These are phyloP conservation scores for Xiphophorus couchianus DNA, from an alignment of 2,113 vertebrate species.

Conservation along the genomic window DNA sequence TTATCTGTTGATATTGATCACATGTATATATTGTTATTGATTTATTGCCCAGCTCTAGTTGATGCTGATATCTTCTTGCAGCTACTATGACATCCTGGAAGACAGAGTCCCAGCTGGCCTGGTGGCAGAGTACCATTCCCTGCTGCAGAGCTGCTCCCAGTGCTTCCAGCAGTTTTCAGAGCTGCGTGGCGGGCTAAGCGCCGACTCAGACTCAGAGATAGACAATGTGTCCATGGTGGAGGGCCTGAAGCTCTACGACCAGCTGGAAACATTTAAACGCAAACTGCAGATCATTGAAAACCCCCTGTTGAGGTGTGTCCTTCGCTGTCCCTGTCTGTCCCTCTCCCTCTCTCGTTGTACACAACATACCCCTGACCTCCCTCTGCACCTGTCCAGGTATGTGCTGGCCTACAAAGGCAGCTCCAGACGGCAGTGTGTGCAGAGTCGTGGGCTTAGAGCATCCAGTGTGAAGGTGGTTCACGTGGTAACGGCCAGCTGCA, in stretches of 20 bases:
- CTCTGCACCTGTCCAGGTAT: conserved; percentile 77
- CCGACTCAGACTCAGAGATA: conserved; percentile 83
- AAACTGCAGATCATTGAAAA: conserved; percentile 95
- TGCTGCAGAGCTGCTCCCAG: conserved; percentile 83
- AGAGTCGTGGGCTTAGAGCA: conserved; percentile 83
- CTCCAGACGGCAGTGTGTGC: conserved; percentile 76
- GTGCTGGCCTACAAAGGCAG: conserved; percentile 91
- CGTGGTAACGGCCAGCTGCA: conserved; percentile 84
- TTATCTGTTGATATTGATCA: too few relatives aligned
- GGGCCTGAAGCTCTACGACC: conserved; percentile 88
- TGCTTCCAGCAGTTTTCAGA: conserved; percentile 85
- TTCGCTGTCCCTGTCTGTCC: background rate
- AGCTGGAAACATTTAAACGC: conserved; percentile 88
- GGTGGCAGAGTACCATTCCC: conserved; percentile 84
- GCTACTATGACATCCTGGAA: conserved; percentile 93
- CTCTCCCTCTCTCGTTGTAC: accelerated
- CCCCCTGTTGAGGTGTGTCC: conserved; percentile 79
- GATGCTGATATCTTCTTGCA: conserved; percentile 45
- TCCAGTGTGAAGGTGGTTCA: conserved; percentile 83
- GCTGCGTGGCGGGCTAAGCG: conserved; percentile 84
- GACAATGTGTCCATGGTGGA: conserved; percentile 94
- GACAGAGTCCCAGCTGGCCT: conserved; percentile 90
- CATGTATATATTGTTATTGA: too few relatives aligned
- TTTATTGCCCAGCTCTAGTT: too few relatives aligned
- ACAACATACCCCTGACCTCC: background rate